A percentile compares a stretch with the other conserved stretches of the same genome.
Conservation (phyloP, 1,140 invertebrate genomes). For the Sitobion miscanthi region DNA sequence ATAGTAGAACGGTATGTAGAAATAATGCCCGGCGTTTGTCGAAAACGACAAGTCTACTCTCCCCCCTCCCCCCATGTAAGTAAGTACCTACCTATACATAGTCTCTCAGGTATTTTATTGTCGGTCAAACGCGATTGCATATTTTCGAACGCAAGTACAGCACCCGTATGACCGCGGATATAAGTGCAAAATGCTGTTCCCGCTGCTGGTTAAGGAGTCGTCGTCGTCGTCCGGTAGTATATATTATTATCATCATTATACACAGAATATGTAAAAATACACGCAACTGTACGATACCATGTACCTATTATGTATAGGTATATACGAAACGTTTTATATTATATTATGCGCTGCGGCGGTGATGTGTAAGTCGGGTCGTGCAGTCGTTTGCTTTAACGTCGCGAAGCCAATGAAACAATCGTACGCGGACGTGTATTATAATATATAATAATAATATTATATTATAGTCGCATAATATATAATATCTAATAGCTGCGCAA, state of each 20-base stretch:
- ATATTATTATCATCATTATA: neutral
- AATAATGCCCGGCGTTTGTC: neutral
- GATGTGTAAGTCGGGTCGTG: neutral
- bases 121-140: neutral
- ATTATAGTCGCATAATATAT: too few species aligned
- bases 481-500: too few species aligned
- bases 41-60: neutral
- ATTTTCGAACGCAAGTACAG: neutral
- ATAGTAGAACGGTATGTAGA: too few species aligned
- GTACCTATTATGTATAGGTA: too few species aligned
- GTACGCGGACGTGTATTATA: neutral
- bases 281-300: neutral
- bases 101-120: neutral
- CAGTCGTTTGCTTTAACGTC: neutral
- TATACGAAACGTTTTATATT: neutral
- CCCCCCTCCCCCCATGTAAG: too few species aligned
- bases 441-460: too few species aligned
- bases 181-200: slow-evolving; percentile 49
- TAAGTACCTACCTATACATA: neutral
- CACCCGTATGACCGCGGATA: neutral
- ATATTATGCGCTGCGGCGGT: too few species aligned
- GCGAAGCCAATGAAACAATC: neutral
- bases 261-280: neutral
- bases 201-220: neutral
- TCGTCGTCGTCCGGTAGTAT: slow-evolving; percentile 3